Evolutionary conservation across 2,797 vertebrate genomes (phyloP).

Genomic region (Urosaurus nigricauda): DNA sequence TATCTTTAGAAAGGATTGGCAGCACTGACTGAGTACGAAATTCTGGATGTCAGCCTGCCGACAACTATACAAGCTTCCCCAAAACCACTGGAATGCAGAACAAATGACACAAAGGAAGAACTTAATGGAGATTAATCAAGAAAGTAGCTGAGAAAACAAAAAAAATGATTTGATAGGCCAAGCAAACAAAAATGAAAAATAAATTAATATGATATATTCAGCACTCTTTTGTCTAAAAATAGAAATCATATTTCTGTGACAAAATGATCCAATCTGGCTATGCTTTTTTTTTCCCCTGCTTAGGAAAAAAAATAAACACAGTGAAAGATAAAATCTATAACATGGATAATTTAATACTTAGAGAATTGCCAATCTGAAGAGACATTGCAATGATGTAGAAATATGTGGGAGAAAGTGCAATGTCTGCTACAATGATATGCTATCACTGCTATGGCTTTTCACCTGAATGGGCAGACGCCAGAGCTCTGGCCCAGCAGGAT

Average conservation of each 20-base stretch:
- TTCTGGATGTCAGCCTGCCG: background rate
- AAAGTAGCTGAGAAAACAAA: background rate
- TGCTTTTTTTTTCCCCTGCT: background rate
- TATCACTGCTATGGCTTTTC: background rate
- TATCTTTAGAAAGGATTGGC: background rate
- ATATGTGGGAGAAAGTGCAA: background rate
- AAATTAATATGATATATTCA: background rate
- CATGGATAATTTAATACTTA: background rate
- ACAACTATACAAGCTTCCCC: background rate
- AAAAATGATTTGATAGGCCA: conserved; percentile 21
- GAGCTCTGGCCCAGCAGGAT: background rate
- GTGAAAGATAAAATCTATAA: background rate
- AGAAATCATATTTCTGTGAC: no score
- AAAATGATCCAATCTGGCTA: background rate
- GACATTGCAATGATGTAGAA: background rate
- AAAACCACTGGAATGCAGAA: conserved; percentile 7
- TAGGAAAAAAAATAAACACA: background rate
- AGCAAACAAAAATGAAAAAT: background rate
- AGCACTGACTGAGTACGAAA: background rate
- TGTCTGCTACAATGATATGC: background rate
- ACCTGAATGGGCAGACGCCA: background rate
- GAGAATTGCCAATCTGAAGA: background rate
- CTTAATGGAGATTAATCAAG: conserved; percentile 20
- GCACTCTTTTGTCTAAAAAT: background rate
- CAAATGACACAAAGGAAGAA: background rate